Percentiles rank a stretch among this genome's conserved stretches.
Conservation (phyloP, 2,888 invertebrate genomes). For the Erebia ligea region DNA sequence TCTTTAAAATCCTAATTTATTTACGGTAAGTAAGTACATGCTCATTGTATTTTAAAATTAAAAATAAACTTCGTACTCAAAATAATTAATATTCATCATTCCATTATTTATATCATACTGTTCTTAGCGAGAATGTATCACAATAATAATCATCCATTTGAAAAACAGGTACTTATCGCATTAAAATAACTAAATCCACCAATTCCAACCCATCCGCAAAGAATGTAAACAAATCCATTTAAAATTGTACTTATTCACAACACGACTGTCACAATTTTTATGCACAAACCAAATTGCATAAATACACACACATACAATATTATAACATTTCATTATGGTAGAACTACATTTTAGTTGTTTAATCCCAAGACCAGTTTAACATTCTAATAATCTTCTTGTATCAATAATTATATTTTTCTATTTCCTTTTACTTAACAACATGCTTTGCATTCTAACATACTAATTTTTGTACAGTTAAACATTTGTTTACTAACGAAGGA, state of each 20-base stretch:
- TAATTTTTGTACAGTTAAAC: too few species aligned
- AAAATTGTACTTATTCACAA: constrained; percentile 1
- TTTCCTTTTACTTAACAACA: background rate
- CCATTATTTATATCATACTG: background rate
- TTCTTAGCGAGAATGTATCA: background rate
- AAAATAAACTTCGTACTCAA: background rate
- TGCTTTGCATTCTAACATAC: background rate
- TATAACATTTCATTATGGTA: background rate
- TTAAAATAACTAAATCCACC: background rate
- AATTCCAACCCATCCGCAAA: background rate
- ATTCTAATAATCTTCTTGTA: background rate
- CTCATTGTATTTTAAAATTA: too few species aligned
- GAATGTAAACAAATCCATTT: background rate
- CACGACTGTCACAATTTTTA: constrained; percentile 40
- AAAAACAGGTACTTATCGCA: background rate
- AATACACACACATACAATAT: background rate
- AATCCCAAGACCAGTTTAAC: background rate
- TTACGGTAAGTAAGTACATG: too few species aligned
- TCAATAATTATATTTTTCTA: background rate
- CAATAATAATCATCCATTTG: background rate
- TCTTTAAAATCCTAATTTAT: too few species aligned
- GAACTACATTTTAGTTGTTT: background rate
- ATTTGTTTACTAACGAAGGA: background rate
- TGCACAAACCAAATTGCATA: background rate
- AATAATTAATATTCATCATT: background rate